A percentile compares a stretch with the other conserved stretches of the same genome.
These are phyloP conservation scores for Cliona cf. orientalis DNA, from an alignment of 37 sponge, comb jelly and placozoan species.

Conservation along the genomic window DNA sequence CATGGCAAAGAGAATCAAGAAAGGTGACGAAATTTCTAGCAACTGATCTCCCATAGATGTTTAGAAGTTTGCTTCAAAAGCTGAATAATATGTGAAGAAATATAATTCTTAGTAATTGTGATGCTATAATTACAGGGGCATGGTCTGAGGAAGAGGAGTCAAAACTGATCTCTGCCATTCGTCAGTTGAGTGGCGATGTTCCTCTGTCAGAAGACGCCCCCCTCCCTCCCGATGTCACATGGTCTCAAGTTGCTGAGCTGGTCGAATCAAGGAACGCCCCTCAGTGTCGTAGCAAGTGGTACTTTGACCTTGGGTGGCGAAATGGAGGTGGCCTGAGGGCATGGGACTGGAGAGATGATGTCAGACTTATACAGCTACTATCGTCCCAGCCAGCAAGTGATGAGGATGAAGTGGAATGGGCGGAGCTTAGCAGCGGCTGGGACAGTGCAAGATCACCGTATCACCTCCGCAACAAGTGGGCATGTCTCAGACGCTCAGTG, in stretches of 20 bases:
- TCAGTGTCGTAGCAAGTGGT: constrained; percentile 59
- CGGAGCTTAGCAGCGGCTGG: constrained; percentile 10
- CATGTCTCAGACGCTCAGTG: constrained; percentile 14
- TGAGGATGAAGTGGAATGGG: constrained; percentile 49
- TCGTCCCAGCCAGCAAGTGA: background rate
- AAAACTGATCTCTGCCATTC: constrained; percentile 23
- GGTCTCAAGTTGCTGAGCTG: constrained; percentile 34
- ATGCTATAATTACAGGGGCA: constrained; percentile 6
- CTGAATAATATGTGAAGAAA: background rate
- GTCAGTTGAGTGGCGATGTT: background rate
- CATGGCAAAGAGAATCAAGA: constrained; percentile 11
- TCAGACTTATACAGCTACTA: background rate
- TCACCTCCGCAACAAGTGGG: constrained; percentile 26
- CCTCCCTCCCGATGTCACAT: constrained; percentile 26
- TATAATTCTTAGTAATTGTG: background rate
- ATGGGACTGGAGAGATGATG: background rate
- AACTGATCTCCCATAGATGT: background rate
- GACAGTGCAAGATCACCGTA: background rate
- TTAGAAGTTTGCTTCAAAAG: background rate
- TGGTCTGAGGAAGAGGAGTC: constrained; percentile 71
- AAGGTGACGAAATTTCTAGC: constrained; percentile 9
- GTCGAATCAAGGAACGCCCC: constrained; percentile 26
- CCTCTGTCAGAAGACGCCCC: constrained; percentile 6
- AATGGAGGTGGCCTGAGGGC: background rate
- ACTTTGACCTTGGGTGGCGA: background rate